These are phyloP conservation scores for Rissa tridactyla DNA, from an alignment of 2,113 vertebrate species.

Conservation along the genomic window DNA sequence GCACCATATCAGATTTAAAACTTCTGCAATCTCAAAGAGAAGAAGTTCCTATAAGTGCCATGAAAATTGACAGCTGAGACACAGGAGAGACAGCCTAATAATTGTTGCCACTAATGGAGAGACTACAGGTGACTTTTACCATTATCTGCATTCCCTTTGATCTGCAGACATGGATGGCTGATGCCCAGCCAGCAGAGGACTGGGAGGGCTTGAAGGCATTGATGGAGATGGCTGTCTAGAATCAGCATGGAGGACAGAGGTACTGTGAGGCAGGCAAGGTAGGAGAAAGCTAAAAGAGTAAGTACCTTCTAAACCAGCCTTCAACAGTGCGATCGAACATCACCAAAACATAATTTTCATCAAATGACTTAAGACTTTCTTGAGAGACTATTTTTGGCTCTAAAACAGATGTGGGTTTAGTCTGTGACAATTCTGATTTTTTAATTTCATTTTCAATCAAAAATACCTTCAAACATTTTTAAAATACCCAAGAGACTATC, in stretches of 20 bases:
- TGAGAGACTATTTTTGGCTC: neutral
- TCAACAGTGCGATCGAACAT: neutral
- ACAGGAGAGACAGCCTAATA: neutral
- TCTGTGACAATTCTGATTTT: neutral
- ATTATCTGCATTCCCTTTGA: neutral
- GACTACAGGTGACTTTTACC: too few relatives aligned
- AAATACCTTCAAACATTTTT: neutral
- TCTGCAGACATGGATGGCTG: neutral
- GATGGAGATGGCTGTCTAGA: neutral
- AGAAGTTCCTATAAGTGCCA: accelerated
- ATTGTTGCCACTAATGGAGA: neutral
- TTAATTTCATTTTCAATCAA: neutral
- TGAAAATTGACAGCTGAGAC: neutral
- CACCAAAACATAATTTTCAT: neutral
- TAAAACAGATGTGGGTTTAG: neutral
- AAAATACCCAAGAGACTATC: neutral
- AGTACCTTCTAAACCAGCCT: neutral
- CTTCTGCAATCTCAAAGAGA: neutral
- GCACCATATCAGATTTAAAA: neutral
- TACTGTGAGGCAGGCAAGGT: neutral
- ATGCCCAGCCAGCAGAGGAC: accelerated
- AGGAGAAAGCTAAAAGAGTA: neutral
- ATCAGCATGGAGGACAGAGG: neutral
- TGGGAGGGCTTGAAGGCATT: neutral
- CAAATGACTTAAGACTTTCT: neutral